phyloP scores from a whole-genome alignment of 2,888 invertebrate genomes.

The Nomada fabriciana region DNA sequence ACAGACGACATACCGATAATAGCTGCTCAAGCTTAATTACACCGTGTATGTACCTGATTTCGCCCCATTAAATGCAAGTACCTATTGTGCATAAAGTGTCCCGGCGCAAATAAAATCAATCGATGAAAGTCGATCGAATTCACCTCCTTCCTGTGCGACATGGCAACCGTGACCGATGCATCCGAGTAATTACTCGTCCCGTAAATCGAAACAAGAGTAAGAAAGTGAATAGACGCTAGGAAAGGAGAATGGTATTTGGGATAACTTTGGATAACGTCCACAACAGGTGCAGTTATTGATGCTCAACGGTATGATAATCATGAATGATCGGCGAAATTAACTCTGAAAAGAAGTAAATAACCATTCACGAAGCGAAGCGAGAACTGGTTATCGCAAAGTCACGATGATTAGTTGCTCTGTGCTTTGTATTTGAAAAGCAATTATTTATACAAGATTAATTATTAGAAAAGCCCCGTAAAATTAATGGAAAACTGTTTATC shows the following conservation, averaged over 20 bases:
- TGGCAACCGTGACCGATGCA: conserved; percentile 39
- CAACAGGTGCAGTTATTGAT: conserved; percentile 1
- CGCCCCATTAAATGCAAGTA: conserved; percentile 20
- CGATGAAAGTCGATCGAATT: conserved; percentile 57
- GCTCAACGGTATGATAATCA: conserved; percentile 16
- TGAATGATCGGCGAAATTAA: background rate
- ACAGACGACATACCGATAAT: background rate
- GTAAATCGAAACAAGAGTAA: conserved; percentile 52
- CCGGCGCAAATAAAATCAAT: conserved; percentile 33
- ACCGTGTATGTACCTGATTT: conserved; percentile 20
- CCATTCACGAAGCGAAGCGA: background rate
- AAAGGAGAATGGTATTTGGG: background rate
- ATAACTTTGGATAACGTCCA: background rate
- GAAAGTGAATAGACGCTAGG: conserved; percentile 60
- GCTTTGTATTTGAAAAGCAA: background rate
- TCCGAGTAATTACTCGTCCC: conserved; percentile 39
- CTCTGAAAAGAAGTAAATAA: background rate
- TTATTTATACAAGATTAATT: background rate
- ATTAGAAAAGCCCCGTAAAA: too few relatives aligned
- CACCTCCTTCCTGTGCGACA: conserved; percentile 24
- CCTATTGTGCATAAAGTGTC: conserved; percentile 13
- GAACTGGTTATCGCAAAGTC: background rate
- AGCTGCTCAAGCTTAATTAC: background rate
- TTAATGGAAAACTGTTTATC: too few relatives aligned
- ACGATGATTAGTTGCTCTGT: background rate